These are phyloP conservation scores for Cheilosia grossa DNA, from an alignment of 2,888 invertebrate species.

Conservation along the genomic window DNA sequence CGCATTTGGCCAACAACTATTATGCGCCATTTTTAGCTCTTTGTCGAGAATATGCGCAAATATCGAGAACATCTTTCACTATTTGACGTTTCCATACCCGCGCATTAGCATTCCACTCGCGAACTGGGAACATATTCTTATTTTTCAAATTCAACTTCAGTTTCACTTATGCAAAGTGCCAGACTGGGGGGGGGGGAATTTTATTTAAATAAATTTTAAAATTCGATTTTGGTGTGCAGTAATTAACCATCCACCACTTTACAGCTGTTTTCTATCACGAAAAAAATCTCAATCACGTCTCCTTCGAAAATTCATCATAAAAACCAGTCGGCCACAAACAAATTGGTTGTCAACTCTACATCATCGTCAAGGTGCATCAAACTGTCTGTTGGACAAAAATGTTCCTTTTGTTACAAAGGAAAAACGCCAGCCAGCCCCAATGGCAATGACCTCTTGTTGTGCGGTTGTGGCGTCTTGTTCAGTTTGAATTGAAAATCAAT, in stretches of 20 bases:
- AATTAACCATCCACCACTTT: neutral
- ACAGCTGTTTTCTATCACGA: neutral
- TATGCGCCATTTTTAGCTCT: slow-evolving; percentile 15
- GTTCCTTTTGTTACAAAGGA: slow-evolving; percentile 19
- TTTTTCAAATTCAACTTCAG: neutral
- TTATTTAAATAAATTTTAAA: no score
- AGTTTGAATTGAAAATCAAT: slow-evolving; percentile 42
- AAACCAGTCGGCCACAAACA: slow-evolving; percentile 11
- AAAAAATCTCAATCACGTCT: neutral
- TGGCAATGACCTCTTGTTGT: slow-evolving; percentile 38
- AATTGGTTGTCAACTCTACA: neutral
- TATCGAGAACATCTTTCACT: slow-evolving; percentile 7
- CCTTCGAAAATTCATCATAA: slow-evolving; percentile 3
- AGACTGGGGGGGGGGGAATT: no score
- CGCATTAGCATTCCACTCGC: slow-evolving; percentile 11
- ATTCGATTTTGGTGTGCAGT: no score
- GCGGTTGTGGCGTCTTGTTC: neutral
- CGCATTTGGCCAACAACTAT: slow-evolving; percentile 1
- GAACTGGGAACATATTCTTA: neutral
- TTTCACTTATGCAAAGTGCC: slow-evolving; percentile 16
- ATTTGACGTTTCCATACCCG: neutral
- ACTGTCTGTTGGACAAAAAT: neutral
- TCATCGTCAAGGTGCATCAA: slow-evolving; percentile 17
- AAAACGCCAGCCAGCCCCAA: slow-evolving; percentile 4
- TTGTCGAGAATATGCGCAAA: neutral